Evolutionary conservation across 2,888 invertebrate genomes (phyloP), one percentile per base, ranked within the genome.

Genomic region (Leptinotarsa haldemani): DNA sequence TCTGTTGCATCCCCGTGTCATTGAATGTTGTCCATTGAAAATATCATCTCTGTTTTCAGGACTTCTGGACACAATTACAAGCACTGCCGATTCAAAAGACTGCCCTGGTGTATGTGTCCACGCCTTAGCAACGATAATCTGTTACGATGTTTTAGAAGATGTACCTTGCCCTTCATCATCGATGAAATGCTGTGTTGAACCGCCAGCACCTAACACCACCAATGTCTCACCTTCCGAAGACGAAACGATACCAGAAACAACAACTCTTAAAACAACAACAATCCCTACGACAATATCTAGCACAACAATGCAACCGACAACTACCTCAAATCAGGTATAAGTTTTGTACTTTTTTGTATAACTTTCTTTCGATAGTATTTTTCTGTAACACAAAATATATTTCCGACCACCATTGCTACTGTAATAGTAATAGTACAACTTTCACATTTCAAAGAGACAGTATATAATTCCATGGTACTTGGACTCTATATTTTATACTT

Each of bases 31-130:
- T 50, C 50, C 50, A 16, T 4, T 50, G 15, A 50, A 1, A 16
- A 50, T 1, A 50, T 30, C 1, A n/a, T 40, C 47, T 46, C 2
- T 18, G 16, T 15, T 73, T 53, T 56, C 89, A 96, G 96, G 95
- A 82, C 90, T 96, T 7, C 88, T 96, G 83, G 95, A 96, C 83
- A 93, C 95, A 46, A 91, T 96, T 84, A 95, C 96, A 74, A 94
- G 93, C 78, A 95, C 96, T 74, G 95, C 93, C 74, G 94, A 95
- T 86, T 91, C 93, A 74, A 94, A 94, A 88, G 93, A 95, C 86
- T 97, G 97, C 84, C 96, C 97, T 0, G 97, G 97, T 0, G 93
- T 94, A 73, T 97, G 97, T 87, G 94, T 96, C 76, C 95, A 96
- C 84, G 92, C 95, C 13, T 87, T 97, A 74, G 95, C 97, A 2